Conservation (phyloP, 2,888 invertebrate genomes). For the Cephus rjabovi region DNA sequence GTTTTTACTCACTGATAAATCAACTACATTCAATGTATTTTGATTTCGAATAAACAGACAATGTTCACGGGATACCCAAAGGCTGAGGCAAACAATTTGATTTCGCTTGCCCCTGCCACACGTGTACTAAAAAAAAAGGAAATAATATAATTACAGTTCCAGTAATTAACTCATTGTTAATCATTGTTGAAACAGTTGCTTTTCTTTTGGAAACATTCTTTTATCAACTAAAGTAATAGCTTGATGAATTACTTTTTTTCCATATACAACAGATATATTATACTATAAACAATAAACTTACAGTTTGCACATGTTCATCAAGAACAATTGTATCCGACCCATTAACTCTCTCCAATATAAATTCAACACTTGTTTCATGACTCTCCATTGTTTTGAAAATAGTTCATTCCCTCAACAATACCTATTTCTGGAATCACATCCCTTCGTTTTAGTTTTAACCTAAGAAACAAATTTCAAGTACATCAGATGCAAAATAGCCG, state of each 20-base stretch:
- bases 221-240: too few species aligned
- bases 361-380: neutral
- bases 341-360: neutral
- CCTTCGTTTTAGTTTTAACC: neutral
- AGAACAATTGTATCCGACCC: neutral
- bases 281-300: neutral
- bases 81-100: slow-evolving; percentile 45
- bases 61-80: slow-evolving; percentile 52
- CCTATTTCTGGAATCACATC: neutral
- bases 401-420: neutral
- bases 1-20: slow-evolving; percentile 44
- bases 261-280: neutral
- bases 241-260: neutral
- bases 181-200: neutral
- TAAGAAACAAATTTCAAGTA: neutral
- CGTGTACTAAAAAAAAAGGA: slow-evolving; percentile 43
- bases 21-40: slow-evolving; percentile 44
- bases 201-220: too few species aligned
- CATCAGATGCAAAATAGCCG: neutral
- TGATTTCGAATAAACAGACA: slow-evolving; percentile 43
- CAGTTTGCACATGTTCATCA: neutral
- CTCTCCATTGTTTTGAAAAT: neutral
- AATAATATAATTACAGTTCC: slow-evolving; percentile 4
- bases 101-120: slow-evolving; percentile 52
- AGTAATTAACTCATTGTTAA: slow-evolving; percentile 10